These are phyloP conservation scores for Papilio gigon DNA, from an alignment of 2,888 invertebrate species.

Conservation along the genomic window DNA sequence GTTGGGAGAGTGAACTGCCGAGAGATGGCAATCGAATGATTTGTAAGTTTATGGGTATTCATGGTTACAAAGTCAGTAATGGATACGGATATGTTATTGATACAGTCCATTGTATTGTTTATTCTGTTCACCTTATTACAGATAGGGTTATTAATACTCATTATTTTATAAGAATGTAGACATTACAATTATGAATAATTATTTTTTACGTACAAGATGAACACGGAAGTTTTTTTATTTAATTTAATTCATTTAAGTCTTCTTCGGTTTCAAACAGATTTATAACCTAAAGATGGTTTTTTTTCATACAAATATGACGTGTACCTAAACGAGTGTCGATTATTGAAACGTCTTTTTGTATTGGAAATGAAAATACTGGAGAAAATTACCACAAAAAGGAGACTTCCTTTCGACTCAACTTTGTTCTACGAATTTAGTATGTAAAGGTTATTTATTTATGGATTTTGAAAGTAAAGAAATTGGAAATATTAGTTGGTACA, in stretches of 20 bases:
- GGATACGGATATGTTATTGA: neutral
- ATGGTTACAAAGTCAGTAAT: neutral
- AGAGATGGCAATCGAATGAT: neutral
- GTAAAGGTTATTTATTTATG: too few relatives aligned
- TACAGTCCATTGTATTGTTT: neutral
- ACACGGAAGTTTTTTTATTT: neutral
- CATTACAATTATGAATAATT: neutral
- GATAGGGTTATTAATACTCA: neutral
- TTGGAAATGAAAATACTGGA: too few relatives aligned
- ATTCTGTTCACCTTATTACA: neutral
- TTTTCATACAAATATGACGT: too few relatives aligned
- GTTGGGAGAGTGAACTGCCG: neutral
- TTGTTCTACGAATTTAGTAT: too few relatives aligned
- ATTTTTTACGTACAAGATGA: neutral
- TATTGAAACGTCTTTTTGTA: too few relatives aligned
- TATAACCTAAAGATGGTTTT: too few relatives aligned
- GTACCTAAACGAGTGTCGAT: too few relatives aligned
- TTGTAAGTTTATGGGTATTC: neutral
- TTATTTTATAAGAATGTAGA: neutral
- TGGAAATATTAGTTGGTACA: neutral
- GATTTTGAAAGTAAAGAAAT: too few relatives aligned
- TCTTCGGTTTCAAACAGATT: too few relatives aligned
- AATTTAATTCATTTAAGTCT: neutral
- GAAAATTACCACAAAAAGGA: too few relatives aligned
- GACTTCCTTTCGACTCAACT: too few relatives aligned